A percentile compares a stretch with the other conserved stretches of the same genome.
Conservation (phyloP, 2,797 vertebrate genomes). For the Odontamblyopus lacepedii region DNA sequence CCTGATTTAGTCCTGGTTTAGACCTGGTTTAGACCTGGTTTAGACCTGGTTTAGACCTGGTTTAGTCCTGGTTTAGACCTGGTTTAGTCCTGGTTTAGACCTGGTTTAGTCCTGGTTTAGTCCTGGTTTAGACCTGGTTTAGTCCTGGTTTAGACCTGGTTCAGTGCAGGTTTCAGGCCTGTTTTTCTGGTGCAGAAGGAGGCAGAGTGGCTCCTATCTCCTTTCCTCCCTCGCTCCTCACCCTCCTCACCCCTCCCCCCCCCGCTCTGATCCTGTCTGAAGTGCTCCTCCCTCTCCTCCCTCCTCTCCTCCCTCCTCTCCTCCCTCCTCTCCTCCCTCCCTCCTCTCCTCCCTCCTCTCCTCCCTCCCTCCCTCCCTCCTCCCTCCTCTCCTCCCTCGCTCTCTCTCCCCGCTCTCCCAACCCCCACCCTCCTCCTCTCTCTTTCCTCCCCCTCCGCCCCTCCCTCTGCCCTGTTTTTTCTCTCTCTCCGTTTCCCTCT, state of each 20-base stretch:
- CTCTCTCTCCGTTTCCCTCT: background rate
- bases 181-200: background rate
- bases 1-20: too few relatives aligned
- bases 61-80: too few relatives aligned
- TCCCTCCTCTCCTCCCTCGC: constrained; percentile 43
- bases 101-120: too few relatives aligned
- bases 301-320: background rate
- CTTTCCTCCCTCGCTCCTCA: background rate
- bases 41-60: too few relatives aligned
- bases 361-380: constrained; percentile 8
- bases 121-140: background rate
- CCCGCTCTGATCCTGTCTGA: background rate
- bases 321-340: background rate
- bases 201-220: background rate
- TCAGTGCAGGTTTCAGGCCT: background rate
- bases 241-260: background rate
- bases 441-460: background rate
- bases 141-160: background rate
- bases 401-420: background rate
- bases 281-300: background rate
- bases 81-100: too few relatives aligned
- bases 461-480: constrained; percentile 11
- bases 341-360: background rate
- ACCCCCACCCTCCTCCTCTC: background rate
- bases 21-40: too few relatives aligned